Evolutionary conservation across 2,113 vertebrate species (phyloP), one percentile per base, ranked within the genome.

Genomic region (Engraulis encrasicolus): DNA sequence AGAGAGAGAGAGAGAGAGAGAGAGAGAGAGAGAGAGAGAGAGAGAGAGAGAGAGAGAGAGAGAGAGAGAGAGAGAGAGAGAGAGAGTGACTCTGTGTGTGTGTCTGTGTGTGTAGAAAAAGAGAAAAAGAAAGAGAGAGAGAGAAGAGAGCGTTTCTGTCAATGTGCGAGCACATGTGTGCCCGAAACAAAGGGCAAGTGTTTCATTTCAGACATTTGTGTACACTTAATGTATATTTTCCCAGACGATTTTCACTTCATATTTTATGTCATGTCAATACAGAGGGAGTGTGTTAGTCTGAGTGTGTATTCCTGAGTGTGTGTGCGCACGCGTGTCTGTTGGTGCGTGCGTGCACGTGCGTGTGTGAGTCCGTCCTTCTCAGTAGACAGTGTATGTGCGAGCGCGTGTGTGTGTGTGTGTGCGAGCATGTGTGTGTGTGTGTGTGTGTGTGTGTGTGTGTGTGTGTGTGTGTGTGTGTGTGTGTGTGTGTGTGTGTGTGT

Each of bases 191-290:
- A 34, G 27, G 34, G 31, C 61, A 71, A 12, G 58, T 71, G 61
- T 34, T 71, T 71, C 2, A 71, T 27, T 71, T 34, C 1, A 71
- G 61, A 71, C 23, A 34, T 71, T 31, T 66, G 20, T 66, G 23
- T n/a, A 14, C n/a, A 71, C 1, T 71, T 71, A 71, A 34, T 6
- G 23, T 66, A 31, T 66, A 34, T 31, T 14, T 71, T 58, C 52
- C 20, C 52, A 58, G 54, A 74, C 15, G 17, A 12, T 74, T 74
- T 74, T 74, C 66, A 74, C 66, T 27, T 74, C 66, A 74, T 74
- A 74, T 34, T 34, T 34, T 17, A 74, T 54, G 52, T 20, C 12
- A 20, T 5, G 52, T 6, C 20, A 54, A 54, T 19, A 54, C 19
- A 5, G 17, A 27, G 19, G 1, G 19, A 6, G 54, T 0, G 58